phyloP scores from a whole-genome alignment of 2,113 vertebrate genomes.

The Deroptyus accipitrinus region DNA sequence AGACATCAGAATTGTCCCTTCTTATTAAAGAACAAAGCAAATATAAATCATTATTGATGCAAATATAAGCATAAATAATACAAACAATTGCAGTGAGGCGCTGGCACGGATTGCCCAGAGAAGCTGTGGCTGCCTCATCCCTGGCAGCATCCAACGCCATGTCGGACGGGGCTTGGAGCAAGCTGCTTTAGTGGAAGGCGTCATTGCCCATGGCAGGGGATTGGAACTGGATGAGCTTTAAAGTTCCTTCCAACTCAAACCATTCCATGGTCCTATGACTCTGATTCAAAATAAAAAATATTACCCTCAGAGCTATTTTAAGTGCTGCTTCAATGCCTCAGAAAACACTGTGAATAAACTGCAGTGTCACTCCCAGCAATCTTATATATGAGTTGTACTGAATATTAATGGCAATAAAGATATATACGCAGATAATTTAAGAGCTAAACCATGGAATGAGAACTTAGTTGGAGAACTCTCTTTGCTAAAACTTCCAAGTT shows the following conservation, averaged over 20 bases:
- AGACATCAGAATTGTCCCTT: neutral
- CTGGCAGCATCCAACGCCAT: neutral
- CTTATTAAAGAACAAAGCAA: neutral
- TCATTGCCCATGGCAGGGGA: neutral
- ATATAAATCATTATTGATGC: neutral
- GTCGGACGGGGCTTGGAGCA: neutral
- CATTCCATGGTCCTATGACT: neutral
- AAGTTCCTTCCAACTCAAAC: neutral
- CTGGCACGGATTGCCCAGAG: neutral
- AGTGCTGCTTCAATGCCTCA: rapidly evolving
- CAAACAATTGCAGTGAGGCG: neutral
- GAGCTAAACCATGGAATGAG: neutral
- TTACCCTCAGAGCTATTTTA: neutral
- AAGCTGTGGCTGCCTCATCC: neutral
- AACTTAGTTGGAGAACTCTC: neutral
- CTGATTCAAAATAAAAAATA: neutral
- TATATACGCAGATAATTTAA: neutral
- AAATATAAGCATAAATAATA: neutral
- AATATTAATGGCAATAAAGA: too few species aligned
- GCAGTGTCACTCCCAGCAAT: neutral
- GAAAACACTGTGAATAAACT: neutral
- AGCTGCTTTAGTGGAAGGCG: neutral
- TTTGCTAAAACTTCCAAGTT: neutral
- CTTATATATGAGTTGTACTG: rapidly evolving
- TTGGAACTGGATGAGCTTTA: neutral